Base-by-base conservation (phyloP, 2,888 invertebrate genomes). In the Cephus rjabovi region DNA sequence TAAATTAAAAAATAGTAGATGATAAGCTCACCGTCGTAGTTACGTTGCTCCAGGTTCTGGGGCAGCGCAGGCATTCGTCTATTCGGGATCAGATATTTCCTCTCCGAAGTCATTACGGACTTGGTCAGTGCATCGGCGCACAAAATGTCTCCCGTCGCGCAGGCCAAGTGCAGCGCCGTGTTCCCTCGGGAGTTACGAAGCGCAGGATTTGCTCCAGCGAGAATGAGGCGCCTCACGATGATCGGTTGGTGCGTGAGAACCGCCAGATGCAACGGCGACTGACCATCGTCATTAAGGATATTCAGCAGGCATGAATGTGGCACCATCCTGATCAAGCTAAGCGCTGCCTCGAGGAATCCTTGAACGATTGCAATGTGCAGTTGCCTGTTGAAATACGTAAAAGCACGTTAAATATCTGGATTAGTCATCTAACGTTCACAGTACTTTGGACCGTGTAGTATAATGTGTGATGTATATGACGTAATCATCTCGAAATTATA, bases 211-310 rank as follows among this genome's bases (percentile, higher is more conserved):
- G 97, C 97, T 31, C 98, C 98, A 1, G 96, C 96, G 37, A 95
- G 93, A 37, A 98, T 94, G 79, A 98, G 93, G 92, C 95, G 94
- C 81, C 97, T 93, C 2, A 95, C 95, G 74, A 98, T 94, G 73
- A 94, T 93, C 69, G 95, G 93, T 90, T 97, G 96, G 12, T 94
- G 93, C 69, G 96, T 96, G 83, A 96, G 92, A 1, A 97, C 96
- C 0, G 98, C 97, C 81, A 98, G 92, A 92, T 98, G 98, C n/a
- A 98, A 92, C 0, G 98, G 95, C 1, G 97, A 96, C 87, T 96
- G 95, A 11, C 95, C 94, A 78, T 94, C 93, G 92, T 97, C 95
- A 92, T 98, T 98, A 76, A 94, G 93, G 69, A 97, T 94, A 90
- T 98, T 96, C 73, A 98, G 92, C 80, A 96, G 94, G 75, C 94